These are phyloP conservation scores for Sminthurinus signatus DNA, from an alignment of 1,140 invertebrate genomes.

Conservation along the genomic window DNA sequence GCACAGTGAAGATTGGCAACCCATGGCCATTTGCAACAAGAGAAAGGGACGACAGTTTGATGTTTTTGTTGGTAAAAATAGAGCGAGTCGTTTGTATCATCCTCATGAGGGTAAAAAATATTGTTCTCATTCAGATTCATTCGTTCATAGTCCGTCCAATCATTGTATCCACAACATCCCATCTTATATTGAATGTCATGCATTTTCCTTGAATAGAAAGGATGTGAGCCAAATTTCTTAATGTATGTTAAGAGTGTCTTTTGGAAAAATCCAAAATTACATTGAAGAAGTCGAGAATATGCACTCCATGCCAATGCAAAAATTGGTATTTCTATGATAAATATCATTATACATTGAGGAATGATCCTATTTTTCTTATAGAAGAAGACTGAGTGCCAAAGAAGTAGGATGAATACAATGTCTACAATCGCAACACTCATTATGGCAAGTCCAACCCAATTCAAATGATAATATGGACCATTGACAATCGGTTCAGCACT, in stretches of 20 bases:
- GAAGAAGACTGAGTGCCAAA: slow-evolving; percentile 6
- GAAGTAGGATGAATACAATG: neutral
- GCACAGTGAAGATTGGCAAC: neutral
- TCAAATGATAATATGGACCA: neutral
- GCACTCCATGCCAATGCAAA: neutral
- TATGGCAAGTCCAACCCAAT: neutral
- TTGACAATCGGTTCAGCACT: too few relatives aligned
- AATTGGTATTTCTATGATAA: neutral
- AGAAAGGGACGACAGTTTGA: slow-evolving; percentile 4
- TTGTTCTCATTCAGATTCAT: neutral
- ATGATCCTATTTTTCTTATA: neutral
- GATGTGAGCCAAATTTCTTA: neutral
- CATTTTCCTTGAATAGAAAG: neutral
- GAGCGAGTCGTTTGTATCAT: too few relatives aligned
- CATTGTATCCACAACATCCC: neutral
- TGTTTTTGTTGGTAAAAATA: neutral
- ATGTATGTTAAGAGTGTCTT: neutral
- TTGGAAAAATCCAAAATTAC: too few relatives aligned
- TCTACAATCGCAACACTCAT: neutral
- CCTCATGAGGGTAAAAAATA: too few relatives aligned
- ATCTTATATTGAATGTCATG: neutral
- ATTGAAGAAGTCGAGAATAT: too few relatives aligned
- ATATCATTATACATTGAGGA: neutral
- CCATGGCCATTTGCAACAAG: slow-evolving; percentile 9
- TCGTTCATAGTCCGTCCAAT: neutral